phyloP scores from a whole-genome alignment of 1,140 invertebrate genomes.

The Bombus superbus region DNA sequence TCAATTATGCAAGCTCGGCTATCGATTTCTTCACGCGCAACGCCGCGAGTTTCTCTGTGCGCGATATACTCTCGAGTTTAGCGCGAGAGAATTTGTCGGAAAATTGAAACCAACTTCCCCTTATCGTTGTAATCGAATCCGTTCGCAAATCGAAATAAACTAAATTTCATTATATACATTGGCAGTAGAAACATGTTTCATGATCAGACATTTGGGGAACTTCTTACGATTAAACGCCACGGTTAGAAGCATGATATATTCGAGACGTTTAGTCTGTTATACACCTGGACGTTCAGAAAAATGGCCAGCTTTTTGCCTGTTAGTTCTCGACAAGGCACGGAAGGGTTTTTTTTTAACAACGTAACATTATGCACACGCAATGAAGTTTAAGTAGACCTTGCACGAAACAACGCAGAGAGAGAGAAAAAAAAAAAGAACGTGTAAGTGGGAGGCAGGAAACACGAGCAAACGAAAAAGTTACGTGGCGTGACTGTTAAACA shows the following conservation, averaged over 20 bases:
- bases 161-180: neutral
- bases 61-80: too few relatives aligned
- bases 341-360: neutral
- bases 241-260: neutral
- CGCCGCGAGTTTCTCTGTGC: neutral
- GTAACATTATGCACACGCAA: neutral
- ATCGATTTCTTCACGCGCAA: conserved; percentile 33
- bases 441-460: too few relatives aligned
- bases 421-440: too few relatives aligned
- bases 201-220: neutral
- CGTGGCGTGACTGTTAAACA: conserved; percentile 5
- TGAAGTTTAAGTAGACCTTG: neutral
- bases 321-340: neutral
- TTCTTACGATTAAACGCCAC: neutral
- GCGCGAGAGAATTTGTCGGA: neutral
- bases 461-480: neutral
- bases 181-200: neutral
- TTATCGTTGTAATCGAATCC: too few relatives aligned
- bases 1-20: conserved; percentile 32
- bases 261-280: neutral
- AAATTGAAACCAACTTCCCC: neutral
- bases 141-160: neutral
- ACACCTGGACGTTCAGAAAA: neutral
- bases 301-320: neutral
- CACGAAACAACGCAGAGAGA: neutral